Percentiles rank a stretch among this genome's conserved stretches.
phyloP scores from a whole-genome alignment of 1,140 invertebrate species.

The Caenorhabditis remanei region DNA sequence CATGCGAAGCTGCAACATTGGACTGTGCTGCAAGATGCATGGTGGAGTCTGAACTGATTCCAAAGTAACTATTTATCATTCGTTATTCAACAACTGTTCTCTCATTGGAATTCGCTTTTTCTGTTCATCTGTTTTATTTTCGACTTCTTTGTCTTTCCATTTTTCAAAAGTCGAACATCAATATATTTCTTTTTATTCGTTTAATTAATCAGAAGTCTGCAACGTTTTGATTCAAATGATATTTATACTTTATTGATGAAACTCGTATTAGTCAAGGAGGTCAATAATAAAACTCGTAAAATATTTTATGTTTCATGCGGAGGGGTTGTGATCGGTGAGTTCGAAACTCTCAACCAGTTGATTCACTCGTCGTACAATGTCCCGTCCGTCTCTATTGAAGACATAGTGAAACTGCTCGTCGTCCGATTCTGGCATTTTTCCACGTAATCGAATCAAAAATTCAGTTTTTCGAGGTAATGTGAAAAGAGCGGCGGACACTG shows the following conservation, averaged over 20 bases:
- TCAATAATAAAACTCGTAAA: neutral
- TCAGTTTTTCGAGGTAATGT: constrained; percentile 27
- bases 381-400: constrained; percentile 36
- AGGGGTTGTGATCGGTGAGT: constrained; percentile 28
- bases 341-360: constrained; percentile 9
- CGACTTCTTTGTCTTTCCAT: neutral
- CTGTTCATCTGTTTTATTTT: neutral
- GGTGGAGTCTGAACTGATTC: neutral
- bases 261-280: neutral
- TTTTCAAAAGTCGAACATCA: neutral
- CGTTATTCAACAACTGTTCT: neutral
- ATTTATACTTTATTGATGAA: neutral
- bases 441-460: constrained; percentile 17
- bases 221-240: neutral
- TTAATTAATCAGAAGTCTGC: neutral
- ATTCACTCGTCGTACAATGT: constrained; percentile 44
- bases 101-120: neutral
- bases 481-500: constrained; percentile 21
- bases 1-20: constrained; percentile 12
- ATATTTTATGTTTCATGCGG: neutral
- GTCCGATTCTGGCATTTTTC: constrained; percentile 11
- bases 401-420: constrained; percentile 11
- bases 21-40: constrained; percentile 43
- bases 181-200: neutral
- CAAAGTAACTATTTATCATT: neutral